Evolutionary conservation across 1,140 invertebrate genomes (phyloP).

Genomic region (Chironomus striatipennis): DNA sequence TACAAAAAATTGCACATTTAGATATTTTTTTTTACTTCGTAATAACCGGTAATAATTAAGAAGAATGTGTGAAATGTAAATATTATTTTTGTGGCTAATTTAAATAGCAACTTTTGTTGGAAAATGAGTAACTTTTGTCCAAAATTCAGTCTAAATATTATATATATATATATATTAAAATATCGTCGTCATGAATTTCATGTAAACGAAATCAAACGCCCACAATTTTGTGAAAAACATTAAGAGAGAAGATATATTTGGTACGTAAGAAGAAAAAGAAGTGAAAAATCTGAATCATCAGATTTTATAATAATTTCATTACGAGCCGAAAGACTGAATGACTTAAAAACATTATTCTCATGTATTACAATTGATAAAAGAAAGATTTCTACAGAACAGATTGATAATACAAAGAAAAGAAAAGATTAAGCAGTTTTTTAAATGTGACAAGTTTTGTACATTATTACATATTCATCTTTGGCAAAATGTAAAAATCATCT

Average conservation of each 20-base stretch:
- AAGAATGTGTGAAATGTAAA: too few species aligned
- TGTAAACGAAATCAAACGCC: not conserved
- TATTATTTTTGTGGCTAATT: too few species aligned
- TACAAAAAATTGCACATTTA: conserved; percentile 41
- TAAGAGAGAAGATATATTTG: not conserved
- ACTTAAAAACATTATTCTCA: not conserved
- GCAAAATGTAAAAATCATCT: too few species aligned
- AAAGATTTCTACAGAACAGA: too few species aligned
- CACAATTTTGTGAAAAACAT: not conserved
- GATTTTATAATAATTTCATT: too few species aligned
- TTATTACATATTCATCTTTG: too few species aligned
- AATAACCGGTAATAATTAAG: not conserved
- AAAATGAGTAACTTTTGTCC: not conserved
- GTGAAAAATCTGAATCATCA: not conserved
- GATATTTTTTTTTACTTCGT: not conserved
- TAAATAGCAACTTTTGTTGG: not conserved
- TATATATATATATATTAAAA: not conserved
- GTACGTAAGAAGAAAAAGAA: not conserved
- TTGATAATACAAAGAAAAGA: too few species aligned
- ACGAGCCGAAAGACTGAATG: not conserved
- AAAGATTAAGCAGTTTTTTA: too few species aligned
- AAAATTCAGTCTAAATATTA: not conserved
- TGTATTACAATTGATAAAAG: not conserved
- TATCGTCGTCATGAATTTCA: not conserved
- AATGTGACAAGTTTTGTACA: too few species aligned